These are phyloP conservation scores for Calliscelio sp. DNA, from an alignment of 2,888 invertebrate species.

Conservation along the genomic window DNA sequence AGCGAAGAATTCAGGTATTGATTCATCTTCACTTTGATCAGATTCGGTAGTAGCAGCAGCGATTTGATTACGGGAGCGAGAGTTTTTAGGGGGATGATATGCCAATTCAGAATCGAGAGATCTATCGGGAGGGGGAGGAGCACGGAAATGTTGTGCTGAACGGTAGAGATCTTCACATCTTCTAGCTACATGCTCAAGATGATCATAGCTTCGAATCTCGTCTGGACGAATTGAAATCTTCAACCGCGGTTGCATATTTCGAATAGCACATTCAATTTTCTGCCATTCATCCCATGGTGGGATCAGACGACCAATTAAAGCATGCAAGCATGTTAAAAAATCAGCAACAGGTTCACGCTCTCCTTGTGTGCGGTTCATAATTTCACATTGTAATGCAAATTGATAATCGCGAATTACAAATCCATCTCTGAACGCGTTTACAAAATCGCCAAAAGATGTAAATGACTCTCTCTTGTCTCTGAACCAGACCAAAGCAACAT, in stretches of 20 bases:
- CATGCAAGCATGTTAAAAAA: conserved; percentile 14
- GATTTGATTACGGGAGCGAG: no score
- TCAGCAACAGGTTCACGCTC: conserved; percentile 2
- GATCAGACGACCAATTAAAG: background rate
- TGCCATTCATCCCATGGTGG: background rate
- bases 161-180: background rate
- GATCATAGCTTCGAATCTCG: background rate
- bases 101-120: conserved; percentile 26
- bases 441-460: background rate
- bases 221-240: background rate
- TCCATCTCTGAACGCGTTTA: background rate
- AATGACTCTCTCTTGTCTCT: background rate
- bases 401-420: background rate
- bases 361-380: background rate
- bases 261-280: background rate
- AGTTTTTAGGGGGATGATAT: conserved; percentile 23
- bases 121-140: conserved; percentile 25
- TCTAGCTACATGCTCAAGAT: conserved; percentile 1
- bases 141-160: background rate
- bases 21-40: no score
- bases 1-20: no score
- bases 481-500: conserved; percentile 25
- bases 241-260: conserved; percentile 5
- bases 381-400: background rate
- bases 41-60: no score